Base-by-base conservation (phyloP, 2,113 vertebrate species). In the Coracopsis vasa region DNA sequence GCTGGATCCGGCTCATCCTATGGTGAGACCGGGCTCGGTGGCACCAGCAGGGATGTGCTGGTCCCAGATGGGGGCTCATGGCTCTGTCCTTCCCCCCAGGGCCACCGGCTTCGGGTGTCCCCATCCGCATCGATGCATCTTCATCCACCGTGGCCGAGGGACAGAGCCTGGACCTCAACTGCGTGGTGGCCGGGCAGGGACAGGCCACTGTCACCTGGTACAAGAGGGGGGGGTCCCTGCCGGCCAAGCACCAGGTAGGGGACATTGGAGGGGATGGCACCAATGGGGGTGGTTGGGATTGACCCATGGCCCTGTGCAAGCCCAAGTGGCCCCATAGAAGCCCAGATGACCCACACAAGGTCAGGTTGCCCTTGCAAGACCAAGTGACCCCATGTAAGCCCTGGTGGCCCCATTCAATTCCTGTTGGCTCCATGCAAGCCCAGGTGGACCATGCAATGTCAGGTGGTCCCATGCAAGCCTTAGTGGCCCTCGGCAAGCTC, bases 91-190 rank as follows among this genome's bases (percentile, higher is more conserved):
- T 27, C 16, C 7, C 20, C 2, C 6, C 37, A 94, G 95, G 88
- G 25, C 42, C 88, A 56, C 39, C 89, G 24, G 79, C 66, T 24
- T 82, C 95, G 0, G 94, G 94, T 29, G 94, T 86, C 53, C 94
- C 94, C 1, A 58, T 58, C 33, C 98, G 93, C 94, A 99, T 99
- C 7, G 98, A 99, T 58, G 56, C 56, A 84, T 99, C 99, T 5
- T 98, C 99, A 0, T 98, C 98, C 28, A 97, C 98, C 44, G 98
- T 99, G 75, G 95, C 98, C 0, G 99, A 99, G 94, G 99, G 99
- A 4, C 98, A 99, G 96, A 98, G 80, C 19, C 96, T 99, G 97
- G 99, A 99, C 74, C 98, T 99, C 93, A 99, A 98, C 78, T 99
- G 99, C 4, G 69, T 99, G 11, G 98, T 98, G 0, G 97, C 98